phyloP scores from a whole-genome alignment of 1,140 invertebrate species.

The Brachionus manjavacas region DNA sequence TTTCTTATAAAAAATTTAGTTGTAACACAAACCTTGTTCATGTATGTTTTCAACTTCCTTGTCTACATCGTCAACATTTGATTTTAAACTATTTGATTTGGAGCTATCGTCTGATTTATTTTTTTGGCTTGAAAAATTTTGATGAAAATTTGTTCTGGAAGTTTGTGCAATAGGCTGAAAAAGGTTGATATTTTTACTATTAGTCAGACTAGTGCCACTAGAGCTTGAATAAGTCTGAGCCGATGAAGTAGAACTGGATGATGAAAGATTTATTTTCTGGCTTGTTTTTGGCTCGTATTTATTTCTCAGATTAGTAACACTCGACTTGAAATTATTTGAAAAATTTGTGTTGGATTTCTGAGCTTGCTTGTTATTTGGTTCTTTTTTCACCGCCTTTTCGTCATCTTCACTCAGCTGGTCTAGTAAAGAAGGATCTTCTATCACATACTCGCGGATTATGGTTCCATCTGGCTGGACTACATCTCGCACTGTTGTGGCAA shows the following conservation, averaged over 20 bases:
- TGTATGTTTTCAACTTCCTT: constrained; percentile 38
- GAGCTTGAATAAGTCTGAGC: neutral
- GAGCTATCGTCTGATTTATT: neutral
- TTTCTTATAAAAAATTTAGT: neutral
- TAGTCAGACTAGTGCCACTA: constrained; percentile 15
- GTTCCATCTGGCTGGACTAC: constrained; percentile 40
- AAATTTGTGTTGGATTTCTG: constrained; percentile 17
- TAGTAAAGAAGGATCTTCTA: constrained; percentile 37
- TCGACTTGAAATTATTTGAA: neutral
- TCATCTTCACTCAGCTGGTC: constrained; percentile 38
- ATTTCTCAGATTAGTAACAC: neutral
- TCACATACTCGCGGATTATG: constrained; percentile 39
- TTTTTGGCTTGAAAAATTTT: neutral
- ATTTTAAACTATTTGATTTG: neutral
- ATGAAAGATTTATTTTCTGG: neutral
- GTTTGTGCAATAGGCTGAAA: neutral
- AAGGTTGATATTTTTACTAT: constrained; percentile 24
- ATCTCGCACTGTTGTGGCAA: constrained; percentile 16
- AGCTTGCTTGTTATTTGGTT: neutral
- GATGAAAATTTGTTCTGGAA: neutral
- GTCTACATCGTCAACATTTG: constrained; percentile 26
- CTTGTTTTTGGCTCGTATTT: neutral
- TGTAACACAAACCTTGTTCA: constrained; percentile 15
- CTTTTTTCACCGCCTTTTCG: neutral
- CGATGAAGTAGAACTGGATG: constrained; percentile 3